A percentile compares a stretch with the other conserved stretches of the same genome.
phyloP scores from a whole-genome alignment of 2,888 invertebrate species.

The Acleris holmiana region DNA sequence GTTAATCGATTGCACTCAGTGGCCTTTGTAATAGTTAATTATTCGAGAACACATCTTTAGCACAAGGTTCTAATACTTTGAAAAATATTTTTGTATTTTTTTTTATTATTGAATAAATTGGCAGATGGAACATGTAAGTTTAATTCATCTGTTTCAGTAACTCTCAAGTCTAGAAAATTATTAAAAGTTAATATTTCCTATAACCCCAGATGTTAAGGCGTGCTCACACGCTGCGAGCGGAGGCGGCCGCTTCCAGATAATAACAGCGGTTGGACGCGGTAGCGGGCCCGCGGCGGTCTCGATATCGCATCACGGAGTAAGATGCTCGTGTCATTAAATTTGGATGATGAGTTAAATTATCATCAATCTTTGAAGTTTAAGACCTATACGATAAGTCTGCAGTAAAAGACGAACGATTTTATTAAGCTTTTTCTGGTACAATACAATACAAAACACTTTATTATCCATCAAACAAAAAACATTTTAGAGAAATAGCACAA shows the following conservation, averaged over 20 bases:
- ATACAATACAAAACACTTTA: too few relatives aligned
- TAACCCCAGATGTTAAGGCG: constrained; percentile 40
- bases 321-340: constrained; percentile 1
- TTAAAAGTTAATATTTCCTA: not conserved
- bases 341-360: not conserved
- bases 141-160: not conserved
- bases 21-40: too few relatives aligned
- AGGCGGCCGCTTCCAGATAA: constrained; percentile 40
- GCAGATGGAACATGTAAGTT: too few relatives aligned
- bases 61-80: too few relatives aligned
- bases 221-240: constrained; percentile 42
- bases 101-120: too few relatives aligned
- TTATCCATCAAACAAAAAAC: too few relatives aligned
- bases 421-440: too few relatives aligned
- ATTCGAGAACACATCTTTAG: too few relatives aligned
- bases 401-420: too few relatives aligned
- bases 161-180: not conserved
- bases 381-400: not conserved
- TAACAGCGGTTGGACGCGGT: constrained; percentile 27
- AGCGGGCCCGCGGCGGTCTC: constrained; percentile 30
- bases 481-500: too few relatives aligned
- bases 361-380: not conserved
- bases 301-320: constrained; percentile 10
- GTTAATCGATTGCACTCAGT: too few relatives aligned
- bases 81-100: too few relatives aligned